These are phyloP conservation scores for human (Homo sapiens) DNA, from an alignment of 2,113 vertebrate genomes.

Conservation along the genomic window GRCh38 chr14:34620001-34620500, in stretches of 20 bases:
- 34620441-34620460: background rate
- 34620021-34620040: background rate
- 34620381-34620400: too few relatives aligned
- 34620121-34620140: background rate
- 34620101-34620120: background rate
- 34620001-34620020: background rate
- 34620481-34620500: background rate
- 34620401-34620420: too few relatives aligned
- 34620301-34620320: slow-evolving; percentile 16
- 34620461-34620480: background rate
- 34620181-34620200: background rate
- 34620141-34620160: background rate
- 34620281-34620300: background rate
- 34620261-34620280: background rate
- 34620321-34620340: background rate
- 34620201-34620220: background rate
- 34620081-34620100: background rate
- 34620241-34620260: background rate
- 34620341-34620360: too few relatives aligned
- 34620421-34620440: too few relatives aligned
- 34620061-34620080: slow-evolving; percentile 20
- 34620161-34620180: background rate
- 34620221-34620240: background rate
- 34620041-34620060: background rate
- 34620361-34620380: too few relatives aligned